Evolutionary conservation across 1,140 invertebrate species (phyloP), one percentile per base, ranked within the genome.

Genomic region (Gonatopus flavifemur): DNA sequence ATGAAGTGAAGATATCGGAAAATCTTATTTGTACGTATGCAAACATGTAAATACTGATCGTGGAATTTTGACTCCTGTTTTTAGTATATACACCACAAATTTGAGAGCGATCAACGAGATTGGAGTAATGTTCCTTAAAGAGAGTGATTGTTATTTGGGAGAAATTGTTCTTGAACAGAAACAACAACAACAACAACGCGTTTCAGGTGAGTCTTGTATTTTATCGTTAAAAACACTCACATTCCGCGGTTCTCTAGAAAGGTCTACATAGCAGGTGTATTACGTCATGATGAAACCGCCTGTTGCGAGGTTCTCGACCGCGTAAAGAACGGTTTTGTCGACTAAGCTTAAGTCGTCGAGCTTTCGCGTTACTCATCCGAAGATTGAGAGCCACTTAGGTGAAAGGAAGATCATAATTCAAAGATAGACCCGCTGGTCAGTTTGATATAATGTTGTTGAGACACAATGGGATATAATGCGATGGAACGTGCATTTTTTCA

Each of bases 61-160:
- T 9, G 13, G 30, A 15, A 24, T 45, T 43, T 25, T 20, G n/a
- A n/a, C n/a, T n/a, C n/a, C n/a, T n/a, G 24, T 38, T 28, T 48
- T n/a, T 44, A 74, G 70, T n/a, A 44, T 60, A 3, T 74, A 68
- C 36, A 57, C 59, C 5, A 69, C 69, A 0, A 60, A 66, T 19
- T 28, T 74, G 38, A 66, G 42, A 35, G 68, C 62, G 6, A 62
- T 72, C 6, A 53, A 70, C 13, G 72, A 77, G 44, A 70, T 77
- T 19, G 73, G 74, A 2, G 31, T 77, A 8, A 58, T 62, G 0
- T 65, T 74, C 22, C 24, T 55, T 1, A 33, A n/a, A 7, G 19
- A 46, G 15, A 65, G 64, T 30, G 54, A 42, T 13, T 67, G 60
- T 38, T 74, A 72, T 13, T 39, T 77, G 25, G 75, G 75, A 4